phyloP scores from a whole-genome alignment of 2,113 vertebrate species.

The Verasper variegatus region DNA sequence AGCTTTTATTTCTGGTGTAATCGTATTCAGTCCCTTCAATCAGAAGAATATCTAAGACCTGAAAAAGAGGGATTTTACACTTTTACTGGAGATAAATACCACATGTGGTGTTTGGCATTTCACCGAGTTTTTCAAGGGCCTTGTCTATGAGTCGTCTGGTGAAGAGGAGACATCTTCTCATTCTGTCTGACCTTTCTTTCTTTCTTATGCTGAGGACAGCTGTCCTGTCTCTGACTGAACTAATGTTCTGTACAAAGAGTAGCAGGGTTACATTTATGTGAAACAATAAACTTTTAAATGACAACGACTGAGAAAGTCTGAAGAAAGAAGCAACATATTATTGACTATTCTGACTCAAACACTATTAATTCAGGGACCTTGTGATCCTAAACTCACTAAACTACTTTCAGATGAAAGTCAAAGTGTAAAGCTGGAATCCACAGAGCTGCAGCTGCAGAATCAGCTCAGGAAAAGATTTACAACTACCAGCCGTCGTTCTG shows the following conservation, averaged over 20 bases:
- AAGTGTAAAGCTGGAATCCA: no score
- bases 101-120: slow-evolving; percentile 27
- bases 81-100: slow-evolving; percentile 13
- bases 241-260: rapidly evolving
- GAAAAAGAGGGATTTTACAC: no score
- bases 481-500: background rate
- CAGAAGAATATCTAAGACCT: no score
- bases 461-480: slow-evolving; percentile 5
- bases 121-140: slow-evolving; percentile 42
- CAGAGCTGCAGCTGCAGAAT: no score
- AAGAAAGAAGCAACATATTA: no score
- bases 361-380: no score
- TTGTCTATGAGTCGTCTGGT: slow-evolving; percentile 51
- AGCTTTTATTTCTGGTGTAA: background rate
- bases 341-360: background rate
- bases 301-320: no score
- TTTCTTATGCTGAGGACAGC: slow-evolving; percentile 1
- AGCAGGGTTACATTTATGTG: background rate
- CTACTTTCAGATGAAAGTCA: background rate
- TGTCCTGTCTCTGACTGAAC: slow-evolving; percentile 10
- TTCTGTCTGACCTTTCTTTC: background rate
- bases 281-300: background rate
- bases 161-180: slow-evolving; percentile 53
- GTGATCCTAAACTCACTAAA: background rate
- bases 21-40: no score